Evolutionary conservation across 2,888 invertebrate species (phyloP).

Genomic region (Myopa tessellatipennis): DNA sequence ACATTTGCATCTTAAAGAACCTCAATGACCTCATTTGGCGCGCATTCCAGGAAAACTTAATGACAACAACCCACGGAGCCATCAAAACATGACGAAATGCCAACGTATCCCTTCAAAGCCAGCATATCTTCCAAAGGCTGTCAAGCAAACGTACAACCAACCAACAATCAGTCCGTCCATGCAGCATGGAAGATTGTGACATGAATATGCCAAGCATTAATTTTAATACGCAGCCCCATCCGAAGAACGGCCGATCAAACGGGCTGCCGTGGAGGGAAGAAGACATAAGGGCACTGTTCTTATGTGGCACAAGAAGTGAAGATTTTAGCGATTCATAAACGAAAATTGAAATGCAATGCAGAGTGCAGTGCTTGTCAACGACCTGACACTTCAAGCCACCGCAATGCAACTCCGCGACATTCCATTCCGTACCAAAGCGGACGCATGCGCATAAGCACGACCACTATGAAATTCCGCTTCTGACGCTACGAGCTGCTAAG

Average conservation of each 20-base stretch:
- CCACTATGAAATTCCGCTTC: not conserved
- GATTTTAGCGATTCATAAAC: constrained; percentile 42
- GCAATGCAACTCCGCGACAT: constrained; percentile 40
- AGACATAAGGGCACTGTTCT: no score
- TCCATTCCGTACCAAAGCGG: constrained; percentile 50
- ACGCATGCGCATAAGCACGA: constrained; percentile 47
- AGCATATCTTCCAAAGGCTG: not conserved
- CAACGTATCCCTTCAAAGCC: not conserved
- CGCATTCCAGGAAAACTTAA: constrained; percentile 41
- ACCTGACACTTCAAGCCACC: no score
- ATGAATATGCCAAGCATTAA: constrained; percentile 26
- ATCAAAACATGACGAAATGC: constrained; percentile 28
- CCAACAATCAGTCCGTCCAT: not conserved
- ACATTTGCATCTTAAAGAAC: not conserved
- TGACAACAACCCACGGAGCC: constrained; percentile 27
- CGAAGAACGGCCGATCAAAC: not conserved
- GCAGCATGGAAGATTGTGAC: constrained; percentile 3
- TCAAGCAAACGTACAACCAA: not conserved
- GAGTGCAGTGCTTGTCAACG: constrained; percentile 41
- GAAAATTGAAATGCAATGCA: constrained; percentile 44
- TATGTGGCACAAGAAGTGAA: constrained; percentile 15
- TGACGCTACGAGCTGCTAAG: not conserved
- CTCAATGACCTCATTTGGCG: constrained; percentile 43
- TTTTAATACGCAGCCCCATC: constrained; percentile 5
- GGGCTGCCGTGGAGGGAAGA: constrained; percentile 5